These are phyloP conservation scores for Branchellion lobata DNA, from an alignment of 2,888 invertebrate genomes.

Conservation along the genomic window DNA sequence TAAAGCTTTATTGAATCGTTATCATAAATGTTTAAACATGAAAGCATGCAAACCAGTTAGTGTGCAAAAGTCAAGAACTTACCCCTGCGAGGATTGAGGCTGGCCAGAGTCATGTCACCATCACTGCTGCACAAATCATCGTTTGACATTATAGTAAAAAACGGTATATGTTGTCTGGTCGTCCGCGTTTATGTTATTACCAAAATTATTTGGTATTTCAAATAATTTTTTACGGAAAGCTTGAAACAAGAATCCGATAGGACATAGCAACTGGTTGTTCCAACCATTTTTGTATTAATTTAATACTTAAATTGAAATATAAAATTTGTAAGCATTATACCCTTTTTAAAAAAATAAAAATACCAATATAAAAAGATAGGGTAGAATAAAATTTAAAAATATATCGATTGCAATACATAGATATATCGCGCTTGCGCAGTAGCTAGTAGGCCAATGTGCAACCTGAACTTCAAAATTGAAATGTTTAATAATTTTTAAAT, in stretches of 20 bases:
- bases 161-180: background rate
- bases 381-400: background rate
- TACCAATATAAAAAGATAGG: background rate
- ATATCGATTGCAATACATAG: constrained; percentile 18
- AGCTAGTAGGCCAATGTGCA: constrained; percentile 20
- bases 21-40: too few species aligned
- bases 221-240: background rate
- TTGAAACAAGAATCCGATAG: background rate
- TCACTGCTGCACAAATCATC: constrained; percentile 8
- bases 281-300: background rate
- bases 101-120: constrained; percentile 18
- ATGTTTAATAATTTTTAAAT: too few species aligned
- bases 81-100: background rate
- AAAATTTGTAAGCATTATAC: background rate
- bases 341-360: background rate
- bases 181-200: background rate
- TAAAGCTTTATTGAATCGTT: too few species aligned
- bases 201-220: background rate
- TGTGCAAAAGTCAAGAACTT: background rate
- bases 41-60: too few species aligned
- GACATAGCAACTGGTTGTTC: background rate
- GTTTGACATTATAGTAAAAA: constrained; percentile 14
- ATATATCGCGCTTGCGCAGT: constrained; percentile 19
- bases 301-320: background rate
- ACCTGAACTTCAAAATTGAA: background rate